Conservation (phyloP, 92 coral and sea anemone species). For the Paramuricea clavata region DNA sequence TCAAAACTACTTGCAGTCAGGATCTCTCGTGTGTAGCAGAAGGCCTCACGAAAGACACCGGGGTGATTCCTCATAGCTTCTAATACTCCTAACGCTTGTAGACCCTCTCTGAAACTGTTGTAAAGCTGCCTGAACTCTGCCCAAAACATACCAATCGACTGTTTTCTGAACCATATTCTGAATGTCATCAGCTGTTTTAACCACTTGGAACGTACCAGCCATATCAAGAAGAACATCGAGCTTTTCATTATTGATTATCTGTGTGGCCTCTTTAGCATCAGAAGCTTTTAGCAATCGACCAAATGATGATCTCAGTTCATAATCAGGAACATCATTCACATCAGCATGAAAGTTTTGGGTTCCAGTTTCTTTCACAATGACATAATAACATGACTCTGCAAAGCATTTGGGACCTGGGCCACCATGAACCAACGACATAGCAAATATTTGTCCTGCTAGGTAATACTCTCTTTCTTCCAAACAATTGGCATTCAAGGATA, state of each 20-base stretch:
- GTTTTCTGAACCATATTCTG: conserved; percentile 51
- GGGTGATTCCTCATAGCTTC: conserved; percentile 62
- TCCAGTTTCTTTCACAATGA: conserved; percentile 27
- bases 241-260: conserved; percentile 57
- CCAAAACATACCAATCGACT: conserved; percentile 59
- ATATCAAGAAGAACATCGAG: conserved; percentile 57
- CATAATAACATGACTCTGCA: not conserved
- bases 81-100: conserved; percentile 45
- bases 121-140: conserved; percentile 62
- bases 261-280: conserved; percentile 48
- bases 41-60: conserved; percentile 38
- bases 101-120: conserved; percentile 62
- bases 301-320: conserved; percentile 46
- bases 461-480: conserved; percentile 44
- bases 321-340: conserved; percentile 49
- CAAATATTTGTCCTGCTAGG: conserved; percentile 63
- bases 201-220: conserved; percentile 62
- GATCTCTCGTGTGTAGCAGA: conserved; percentile 39
- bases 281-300: conserved; percentile 19
- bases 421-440: conserved; percentile 65
- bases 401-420: conserved; percentile 32
- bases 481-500: conserved; percentile 27
- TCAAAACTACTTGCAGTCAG: conserved; percentile 42
- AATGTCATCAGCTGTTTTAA: conserved; percentile 52
- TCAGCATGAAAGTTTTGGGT: conserved; percentile 13